phyloP scores from a whole-genome alignment of 2,888 invertebrate species.

The Hylaea fasciaria region DNA sequence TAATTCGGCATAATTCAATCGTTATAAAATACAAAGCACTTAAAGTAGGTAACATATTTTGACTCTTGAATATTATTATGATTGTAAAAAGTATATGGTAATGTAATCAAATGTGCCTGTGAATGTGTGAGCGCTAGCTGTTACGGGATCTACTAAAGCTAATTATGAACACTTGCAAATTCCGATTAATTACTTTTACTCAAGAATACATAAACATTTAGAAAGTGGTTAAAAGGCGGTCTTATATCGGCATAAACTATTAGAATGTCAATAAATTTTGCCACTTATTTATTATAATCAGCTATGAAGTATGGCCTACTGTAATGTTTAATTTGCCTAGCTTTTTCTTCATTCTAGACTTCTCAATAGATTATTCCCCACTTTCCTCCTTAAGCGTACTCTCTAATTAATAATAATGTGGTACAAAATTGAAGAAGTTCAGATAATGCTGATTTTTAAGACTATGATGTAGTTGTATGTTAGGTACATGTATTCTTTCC shows the following conservation, averaged over 20 bases:
- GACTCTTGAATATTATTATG: slow-evolving; percentile 32
- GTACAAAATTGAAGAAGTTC: not conserved
- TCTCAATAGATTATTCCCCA: not conserved
- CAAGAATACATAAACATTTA: not conserved
- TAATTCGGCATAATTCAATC: slow-evolving; percentile 70
- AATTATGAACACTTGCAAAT: not conserved
- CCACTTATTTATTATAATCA: slow-evolving; percentile 11
- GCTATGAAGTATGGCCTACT: slow-evolving; percentile 7
- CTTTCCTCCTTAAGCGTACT: not conserved
- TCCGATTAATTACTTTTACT: slow-evolving; percentile 1
- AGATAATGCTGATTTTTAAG: no score
- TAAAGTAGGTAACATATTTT: slow-evolving; percentile 40
- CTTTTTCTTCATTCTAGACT: not conserved
- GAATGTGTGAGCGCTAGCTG: slow-evolving; percentile 54
- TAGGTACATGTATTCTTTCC: no score
- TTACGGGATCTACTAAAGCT: slow-evolving; percentile 14
- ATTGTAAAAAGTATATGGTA: slow-evolving; percentile 47
- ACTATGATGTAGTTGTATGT: not conserved
- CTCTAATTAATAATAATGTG: not conserved
- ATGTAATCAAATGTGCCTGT: slow-evolving; percentile 61
- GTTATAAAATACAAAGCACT: slow-evolving; percentile 12
- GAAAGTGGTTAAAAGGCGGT: not conserved
- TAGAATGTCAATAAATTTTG: slow-evolving; percentile 10
- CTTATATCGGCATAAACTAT: slow-evolving; percentile 6
- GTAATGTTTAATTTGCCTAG: not conserved